phyloP scores from a whole-genome alignment of 2,888 invertebrate genomes.

The Oscheius myriophilus region DNA sequence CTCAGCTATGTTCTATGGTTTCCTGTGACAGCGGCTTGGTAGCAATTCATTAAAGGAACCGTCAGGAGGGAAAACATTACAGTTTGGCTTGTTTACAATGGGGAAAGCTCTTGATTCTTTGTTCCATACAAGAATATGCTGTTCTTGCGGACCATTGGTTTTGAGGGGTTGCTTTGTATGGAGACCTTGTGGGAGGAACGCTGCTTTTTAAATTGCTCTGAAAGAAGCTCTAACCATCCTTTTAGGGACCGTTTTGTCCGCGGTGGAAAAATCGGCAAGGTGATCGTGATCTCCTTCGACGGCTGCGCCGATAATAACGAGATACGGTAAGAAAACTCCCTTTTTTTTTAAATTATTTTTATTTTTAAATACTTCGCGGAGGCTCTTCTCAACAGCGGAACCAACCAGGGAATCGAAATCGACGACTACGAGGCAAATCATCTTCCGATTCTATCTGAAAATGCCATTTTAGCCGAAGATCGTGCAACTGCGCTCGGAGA shows the following conservation, averaged over 20 bases:
- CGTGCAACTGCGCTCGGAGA: not conserved
- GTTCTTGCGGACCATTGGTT: too few relatives aligned
- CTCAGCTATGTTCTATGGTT: too few relatives aligned
- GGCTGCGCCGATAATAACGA: not conserved
- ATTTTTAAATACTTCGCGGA: not conserved
- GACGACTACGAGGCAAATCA: not conserved
- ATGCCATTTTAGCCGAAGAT: not conserved
- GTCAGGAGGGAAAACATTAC: too few relatives aligned
- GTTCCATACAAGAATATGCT: too few relatives aligned
- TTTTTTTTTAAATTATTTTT: not conserved
- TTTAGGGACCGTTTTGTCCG: not conserved
- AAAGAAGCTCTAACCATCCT: too few relatives aligned
- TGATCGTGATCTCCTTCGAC: conserved; percentile 26
- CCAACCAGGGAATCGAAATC: not conserved
- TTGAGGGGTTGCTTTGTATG: too few relatives aligned
- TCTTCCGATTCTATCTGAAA: not conserved
- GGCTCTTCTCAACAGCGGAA: not conserved
- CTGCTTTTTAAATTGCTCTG: too few relatives aligned
- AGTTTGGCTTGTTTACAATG: too few relatives aligned
- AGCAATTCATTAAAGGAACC: too few relatives aligned
- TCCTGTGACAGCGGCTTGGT: too few relatives aligned
- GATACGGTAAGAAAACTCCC: conserved; percentile 1
- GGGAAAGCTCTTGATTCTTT: too few relatives aligned
- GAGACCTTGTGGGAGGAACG: too few relatives aligned
- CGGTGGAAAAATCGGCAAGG: not conserved